Evolutionary conservation across 92 coral and sea anemone genomes (phyloP), one percentile per base, ranked within the genome.

Genomic region (Hydrozoanthus gracilis): DNA sequence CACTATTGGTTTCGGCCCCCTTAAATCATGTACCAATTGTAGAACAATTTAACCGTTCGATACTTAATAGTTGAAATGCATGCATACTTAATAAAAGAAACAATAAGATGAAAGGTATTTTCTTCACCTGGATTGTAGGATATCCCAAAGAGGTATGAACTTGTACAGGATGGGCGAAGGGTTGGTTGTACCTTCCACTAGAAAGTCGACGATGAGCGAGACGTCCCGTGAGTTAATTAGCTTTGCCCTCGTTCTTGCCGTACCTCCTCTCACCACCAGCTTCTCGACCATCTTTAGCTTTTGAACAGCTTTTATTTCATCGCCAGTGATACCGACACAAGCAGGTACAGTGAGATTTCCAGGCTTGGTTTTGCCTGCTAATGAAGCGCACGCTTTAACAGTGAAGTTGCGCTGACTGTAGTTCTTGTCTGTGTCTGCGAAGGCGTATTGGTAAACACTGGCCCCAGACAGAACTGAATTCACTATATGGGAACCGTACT

Each of bases 401-500:
- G 91, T 92, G 78, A 92, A 89, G 52, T 92, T 89, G 5, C 69
- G 78, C 10, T 78, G 79, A 16, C 78, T 79, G 73, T 79, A 80
- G 0, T 74, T 62, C 4, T 69, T 11, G 12, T 67, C 10, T 1
- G 76, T 18, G 20, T 89, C 80, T 4, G 89, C 90, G 69, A 92
- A 92, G 4, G 88, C 92, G 47, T 92, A 89, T 27, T 89, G 92
- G 90, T 88, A 71, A 35, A 92, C 80, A 49, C 94, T 92, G 60
- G 94, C 56, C 5, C 94, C 94, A 8, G 79, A 71, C 2, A 65
- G 35, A 3, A 89, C 91, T 4, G 67, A 66, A 4, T 72, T 74
- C 51, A 92, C 91, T 10, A 92, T 87, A 49, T 92, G 94, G 6
- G 94, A 88, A 44, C 94, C 93, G 69, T 91, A 76, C 46, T 79